phyloP scores from a whole-genome alignment of 1,140 invertebrate species.

The Drosophila orena region DNA sequence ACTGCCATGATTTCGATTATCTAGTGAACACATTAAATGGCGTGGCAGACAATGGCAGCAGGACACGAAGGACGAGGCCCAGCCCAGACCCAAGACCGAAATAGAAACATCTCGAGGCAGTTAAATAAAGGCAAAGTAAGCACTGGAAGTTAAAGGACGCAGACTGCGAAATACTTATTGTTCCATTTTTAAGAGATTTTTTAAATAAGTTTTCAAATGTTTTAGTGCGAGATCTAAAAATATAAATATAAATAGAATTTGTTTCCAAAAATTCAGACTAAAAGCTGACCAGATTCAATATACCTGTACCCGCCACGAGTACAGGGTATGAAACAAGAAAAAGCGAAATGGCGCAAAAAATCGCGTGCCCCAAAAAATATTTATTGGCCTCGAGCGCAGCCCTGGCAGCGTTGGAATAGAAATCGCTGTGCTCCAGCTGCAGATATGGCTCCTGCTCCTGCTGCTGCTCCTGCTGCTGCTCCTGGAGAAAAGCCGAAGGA shows the following conservation, averaged over 20 bases:
- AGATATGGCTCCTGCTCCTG: constrained; percentile 18
- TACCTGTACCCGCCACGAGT: not conserved
- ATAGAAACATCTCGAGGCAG: constrained; percentile 36
- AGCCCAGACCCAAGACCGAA: constrained; percentile 1
- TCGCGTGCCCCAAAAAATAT: constrained; percentile 74
- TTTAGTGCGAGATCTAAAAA: too few relatives aligned
- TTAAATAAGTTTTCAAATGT: not conserved
- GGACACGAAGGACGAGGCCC: constrained; percentile 20
- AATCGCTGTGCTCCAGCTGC: constrained; percentile 56
- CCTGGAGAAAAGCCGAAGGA: constrained; percentile 56
- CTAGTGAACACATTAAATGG: constrained; percentile 81
- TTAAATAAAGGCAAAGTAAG: not conserved
- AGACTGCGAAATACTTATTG: not conserved
- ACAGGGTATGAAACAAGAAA: constrained; percentile 7
- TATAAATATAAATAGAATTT: too few relatives aligned
- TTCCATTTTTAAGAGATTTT: not conserved
- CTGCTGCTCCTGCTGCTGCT: not conserved
- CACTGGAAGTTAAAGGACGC: not conserved
- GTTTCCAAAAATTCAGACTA: too few relatives aligned
- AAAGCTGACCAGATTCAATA: not conserved
- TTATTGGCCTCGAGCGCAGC: constrained; percentile 66
- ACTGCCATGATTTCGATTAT: constrained; percentile 74
- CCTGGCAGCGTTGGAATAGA: constrained; percentile 74
- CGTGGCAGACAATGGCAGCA: constrained; percentile 69
- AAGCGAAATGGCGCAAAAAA: constrained; percentile 13